These are phyloP conservation scores for Atherinosoma microstoma DNA, from an alignment of 2,797 vertebrate species.

Conservation along the genomic window DNA sequence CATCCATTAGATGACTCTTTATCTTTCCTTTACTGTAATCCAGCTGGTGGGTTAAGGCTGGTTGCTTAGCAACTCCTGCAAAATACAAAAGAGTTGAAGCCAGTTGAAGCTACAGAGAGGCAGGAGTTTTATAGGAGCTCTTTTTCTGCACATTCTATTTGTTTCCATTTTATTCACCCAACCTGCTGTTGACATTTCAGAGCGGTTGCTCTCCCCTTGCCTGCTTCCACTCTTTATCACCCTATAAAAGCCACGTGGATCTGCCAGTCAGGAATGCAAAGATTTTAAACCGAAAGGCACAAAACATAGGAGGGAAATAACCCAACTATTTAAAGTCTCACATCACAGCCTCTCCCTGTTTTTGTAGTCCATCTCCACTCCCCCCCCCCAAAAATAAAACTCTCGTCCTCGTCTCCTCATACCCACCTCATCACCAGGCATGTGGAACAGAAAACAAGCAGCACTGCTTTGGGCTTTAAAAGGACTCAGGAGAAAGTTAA, in stretches of 20 bases:
- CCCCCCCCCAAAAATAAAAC: not conserved
- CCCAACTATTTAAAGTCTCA: slow-evolving; percentile 35
- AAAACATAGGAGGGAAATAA: slow-evolving; percentile 40
- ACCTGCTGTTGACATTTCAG: slow-evolving; percentile 58
- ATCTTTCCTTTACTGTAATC: slow-evolving; percentile 57
- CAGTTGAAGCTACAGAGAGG: slow-evolving; percentile 36
- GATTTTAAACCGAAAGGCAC: slow-evolving; percentile 48
- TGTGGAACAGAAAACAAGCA: slow-evolving; percentile 73
- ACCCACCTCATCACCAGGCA: slow-evolving; percentile 59
- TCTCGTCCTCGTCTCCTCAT: slow-evolving; percentile 22
- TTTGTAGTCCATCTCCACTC: slow-evolving; percentile 10
- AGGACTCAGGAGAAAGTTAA: slow-evolving; percentile 72
- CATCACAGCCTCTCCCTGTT: slow-evolving; percentile 24
- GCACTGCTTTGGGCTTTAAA: slow-evolving; percentile 73
- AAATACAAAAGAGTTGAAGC: slow-evolving; percentile 61
- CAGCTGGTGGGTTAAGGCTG: slow-evolving; percentile 45
- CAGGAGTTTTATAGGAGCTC: slow-evolving; percentile 43
- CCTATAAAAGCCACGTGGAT: slow-evolving; percentile 68
- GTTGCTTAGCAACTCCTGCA: slow-evolving; percentile 74
- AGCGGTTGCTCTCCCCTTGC: slow-evolving; percentile 27
- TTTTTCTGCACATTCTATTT: slow-evolving; percentile 45
- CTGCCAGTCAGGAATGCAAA: slow-evolving; percentile 59
- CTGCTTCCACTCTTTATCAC: slow-evolving; percentile 59
- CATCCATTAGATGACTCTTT: slow-evolving; percentile 60
- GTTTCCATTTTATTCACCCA: slow-evolving; percentile 55